Evolutionary conservation across 2,888 invertebrate species (phyloP).

Genomic region (Poecilobothrus nobilitatus): DNA sequence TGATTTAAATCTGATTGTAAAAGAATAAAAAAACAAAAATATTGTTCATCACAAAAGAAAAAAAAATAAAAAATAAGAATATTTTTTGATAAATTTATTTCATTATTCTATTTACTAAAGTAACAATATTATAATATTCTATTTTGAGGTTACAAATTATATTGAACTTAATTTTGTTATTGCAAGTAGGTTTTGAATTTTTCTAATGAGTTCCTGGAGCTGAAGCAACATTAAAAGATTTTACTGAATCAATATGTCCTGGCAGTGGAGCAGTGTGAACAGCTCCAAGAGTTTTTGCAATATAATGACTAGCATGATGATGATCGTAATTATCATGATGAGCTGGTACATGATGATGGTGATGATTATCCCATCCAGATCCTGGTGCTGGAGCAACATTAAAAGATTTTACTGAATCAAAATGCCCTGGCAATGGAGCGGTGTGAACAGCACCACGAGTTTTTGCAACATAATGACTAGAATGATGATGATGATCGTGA

Average conservation of each 20-base stretch:
- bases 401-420: neutral
- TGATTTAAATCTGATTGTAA: too few species aligned
- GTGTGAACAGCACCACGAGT: neutral
- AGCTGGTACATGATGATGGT: too few species aligned
- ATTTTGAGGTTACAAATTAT: too few species aligned
- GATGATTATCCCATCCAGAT: neutral
- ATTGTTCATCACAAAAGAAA: too few species aligned
- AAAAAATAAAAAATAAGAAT: too few species aligned
- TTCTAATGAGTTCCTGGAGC: conserved; percentile 17
- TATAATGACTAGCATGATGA: conserved; percentile 34
- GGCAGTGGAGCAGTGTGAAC: conserved; percentile 35
- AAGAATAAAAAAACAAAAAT: too few species aligned
- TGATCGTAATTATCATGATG: conserved; percentile 15
- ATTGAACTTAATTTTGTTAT: too few species aligned
- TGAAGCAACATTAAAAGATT: conserved; percentile 34
- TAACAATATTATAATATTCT: too few species aligned
- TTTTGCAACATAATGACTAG: neutral
- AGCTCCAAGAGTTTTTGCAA: conserved; percentile 36
- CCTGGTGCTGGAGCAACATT: neutral
- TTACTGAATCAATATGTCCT: conserved; percentile 35
- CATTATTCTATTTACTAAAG: too few species aligned
- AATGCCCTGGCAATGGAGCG: neutral
- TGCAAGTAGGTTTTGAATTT: too few species aligned
- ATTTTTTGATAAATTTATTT: too few species aligned
- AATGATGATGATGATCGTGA: neutral